Conservation (phyloP, 1,140 invertebrate species). For the Tetragonula clypearis region DNA sequence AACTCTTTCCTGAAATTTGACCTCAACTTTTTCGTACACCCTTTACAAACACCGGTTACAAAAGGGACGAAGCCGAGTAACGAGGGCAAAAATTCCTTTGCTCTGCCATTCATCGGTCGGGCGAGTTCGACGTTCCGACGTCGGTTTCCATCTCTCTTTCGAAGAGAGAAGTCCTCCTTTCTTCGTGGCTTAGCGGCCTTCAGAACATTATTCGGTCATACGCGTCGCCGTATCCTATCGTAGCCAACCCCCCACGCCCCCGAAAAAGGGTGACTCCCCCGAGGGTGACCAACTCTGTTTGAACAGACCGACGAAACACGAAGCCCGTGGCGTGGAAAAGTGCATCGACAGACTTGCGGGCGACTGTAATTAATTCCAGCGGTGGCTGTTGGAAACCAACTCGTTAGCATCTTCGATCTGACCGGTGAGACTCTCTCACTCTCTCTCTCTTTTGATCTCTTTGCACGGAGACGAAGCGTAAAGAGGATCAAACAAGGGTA, state of each 20-base stretch:
- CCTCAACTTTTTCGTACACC: not conserved
- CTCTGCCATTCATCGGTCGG: not conserved
- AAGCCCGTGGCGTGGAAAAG: not conserved
- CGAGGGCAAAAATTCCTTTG: slow-evolving; percentile 16
- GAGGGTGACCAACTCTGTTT: not conserved
- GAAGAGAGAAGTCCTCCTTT: not conserved
- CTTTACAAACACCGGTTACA: not conserved
- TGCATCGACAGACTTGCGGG: slow-evolving; percentile 8
- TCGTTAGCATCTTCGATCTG: slow-evolving; percentile 47
- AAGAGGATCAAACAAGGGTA: slow-evolving; percentile 20
- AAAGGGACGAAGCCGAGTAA: slow-evolving; percentile 1
- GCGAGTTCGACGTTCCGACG: not conserved
- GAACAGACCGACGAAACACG: slow-evolving; percentile 19
- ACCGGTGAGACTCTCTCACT: slow-evolving; percentile 15
- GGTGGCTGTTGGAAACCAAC: slow-evolving; percentile 12
- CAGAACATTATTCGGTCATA: not conserved
- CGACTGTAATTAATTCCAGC: slow-evolving; percentile 47
- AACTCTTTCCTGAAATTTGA: not conserved
- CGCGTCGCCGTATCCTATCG: not conserved
- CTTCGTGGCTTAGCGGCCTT: not conserved
- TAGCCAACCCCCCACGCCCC: no score
- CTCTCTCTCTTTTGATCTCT: not conserved
- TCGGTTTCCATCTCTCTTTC: not conserved
- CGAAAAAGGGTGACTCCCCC: not conserved
- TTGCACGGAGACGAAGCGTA: not conserved